Percentiles rank a stretch among this genome's conserved stretches.
These are phyloP conservation scores for Folsomia candida DNA, from an alignment of 2,888 invertebrate species.

Conservation along the genomic window DNA sequence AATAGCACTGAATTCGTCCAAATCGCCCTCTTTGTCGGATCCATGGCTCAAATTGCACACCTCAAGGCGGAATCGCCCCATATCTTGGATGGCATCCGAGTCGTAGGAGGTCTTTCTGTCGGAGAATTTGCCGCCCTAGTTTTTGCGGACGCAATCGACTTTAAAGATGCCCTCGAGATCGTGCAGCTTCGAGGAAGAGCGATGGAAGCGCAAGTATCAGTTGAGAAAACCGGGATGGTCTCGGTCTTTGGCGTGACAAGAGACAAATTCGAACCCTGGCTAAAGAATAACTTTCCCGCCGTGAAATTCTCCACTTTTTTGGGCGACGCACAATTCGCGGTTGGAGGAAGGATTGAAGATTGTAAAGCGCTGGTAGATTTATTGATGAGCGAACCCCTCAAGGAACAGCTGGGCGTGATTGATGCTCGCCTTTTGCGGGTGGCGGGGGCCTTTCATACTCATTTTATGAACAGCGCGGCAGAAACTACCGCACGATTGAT, in stretches of 20 bases:
- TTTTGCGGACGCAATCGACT: neutral
- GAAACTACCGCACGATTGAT: too few species aligned
- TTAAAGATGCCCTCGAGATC: neutral
- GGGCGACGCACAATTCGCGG: neutral
- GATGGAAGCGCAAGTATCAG: neutral
- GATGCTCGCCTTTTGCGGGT: neutral
- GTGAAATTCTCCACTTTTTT: neutral
- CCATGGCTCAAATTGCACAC: neutral
- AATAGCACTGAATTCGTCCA: neutral
- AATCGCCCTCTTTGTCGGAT: neutral
- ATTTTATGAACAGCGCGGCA: too few species aligned
- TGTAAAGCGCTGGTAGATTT: neutral
- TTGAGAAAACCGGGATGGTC: neutral
- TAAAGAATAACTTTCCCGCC: neutral
- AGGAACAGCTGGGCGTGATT: neutral
- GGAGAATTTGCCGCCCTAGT: neutral
- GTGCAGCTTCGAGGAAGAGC: neutral
- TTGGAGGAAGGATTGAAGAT: neutral
- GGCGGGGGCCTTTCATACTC: neutral
- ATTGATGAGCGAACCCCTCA: neutral
- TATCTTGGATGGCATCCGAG: neutral
- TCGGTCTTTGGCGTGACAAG: neutral
- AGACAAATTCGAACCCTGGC: neutral
- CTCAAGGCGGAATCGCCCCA: neutral
- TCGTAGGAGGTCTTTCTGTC: neutral